Percentiles rank a stretch among this genome's conserved stretches.
Evolutionary conservation across 1,140 invertebrate genomes (phyloP).

Genomic region (Melitaea cinxia): DNA sequence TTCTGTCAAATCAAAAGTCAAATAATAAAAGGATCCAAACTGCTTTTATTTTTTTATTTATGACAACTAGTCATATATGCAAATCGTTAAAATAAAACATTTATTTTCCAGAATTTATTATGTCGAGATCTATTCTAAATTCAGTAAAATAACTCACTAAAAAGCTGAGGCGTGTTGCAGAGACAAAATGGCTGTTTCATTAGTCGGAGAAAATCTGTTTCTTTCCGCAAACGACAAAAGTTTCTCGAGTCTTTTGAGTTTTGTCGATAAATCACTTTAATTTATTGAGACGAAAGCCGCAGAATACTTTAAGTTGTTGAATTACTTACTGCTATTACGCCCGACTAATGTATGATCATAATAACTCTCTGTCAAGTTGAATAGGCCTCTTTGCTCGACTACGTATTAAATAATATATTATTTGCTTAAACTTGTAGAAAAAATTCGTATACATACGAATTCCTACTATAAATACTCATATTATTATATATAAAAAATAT

Average conservation of each 20-base stretch:
- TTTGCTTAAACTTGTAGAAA: too few species aligned
- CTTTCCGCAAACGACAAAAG: constrained; percentile 67
- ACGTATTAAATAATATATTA: neutral
- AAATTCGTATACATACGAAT: too few species aligned
- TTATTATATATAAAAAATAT: too few species aligned
- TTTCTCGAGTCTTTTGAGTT: constrained; percentile 59
- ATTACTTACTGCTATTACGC: constrained; percentile 56
- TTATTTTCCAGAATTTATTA: constrained; percentile 25
- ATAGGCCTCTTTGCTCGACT: constrained; percentile 1
- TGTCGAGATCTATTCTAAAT: constrained; percentile 29
- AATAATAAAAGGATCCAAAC: too few species aligned
- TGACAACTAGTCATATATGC: too few species aligned
- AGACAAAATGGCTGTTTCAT: constrained; percentile 65
- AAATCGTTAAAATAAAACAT: neutral
- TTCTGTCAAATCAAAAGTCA: too few species aligned
- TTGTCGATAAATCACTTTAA: constrained; percentile 73
- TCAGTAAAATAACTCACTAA: constrained; percentile 11
- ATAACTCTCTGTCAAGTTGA: constrained; percentile 24
- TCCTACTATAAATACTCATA: too few species aligned
- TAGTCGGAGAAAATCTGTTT: constrained; percentile 65
- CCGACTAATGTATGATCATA: constrained; percentile 44
- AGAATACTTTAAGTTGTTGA: constrained; percentile 57
- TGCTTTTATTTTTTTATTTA: too few species aligned
- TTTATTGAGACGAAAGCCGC: constrained; percentile 70
- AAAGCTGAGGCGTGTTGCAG: constrained; percentile 41